A percentile compares a stretch with the other conserved stretches of the same genome.
Evolutionary conservation across 2,888 invertebrate genomes (phyloP).

Genomic region (Platycnemis pennipes): DNA sequence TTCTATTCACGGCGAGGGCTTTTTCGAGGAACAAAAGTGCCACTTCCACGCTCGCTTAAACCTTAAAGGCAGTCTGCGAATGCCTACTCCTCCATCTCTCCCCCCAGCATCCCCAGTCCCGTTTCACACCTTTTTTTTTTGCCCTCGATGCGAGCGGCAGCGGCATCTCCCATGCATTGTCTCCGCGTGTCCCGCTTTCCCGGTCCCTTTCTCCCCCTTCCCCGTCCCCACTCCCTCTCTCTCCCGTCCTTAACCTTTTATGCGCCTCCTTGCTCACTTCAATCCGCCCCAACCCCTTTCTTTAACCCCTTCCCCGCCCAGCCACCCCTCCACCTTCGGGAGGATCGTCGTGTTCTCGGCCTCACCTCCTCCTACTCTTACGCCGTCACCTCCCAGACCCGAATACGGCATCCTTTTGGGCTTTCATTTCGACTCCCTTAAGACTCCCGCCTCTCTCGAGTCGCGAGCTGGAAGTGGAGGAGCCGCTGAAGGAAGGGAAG

Average conservation of each 20-base stretch:
- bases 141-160: neutral
- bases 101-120: neutral
- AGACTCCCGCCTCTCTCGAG: neutral
- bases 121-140: neutral
- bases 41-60: slow-evolving; percentile 26
- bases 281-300: neutral
- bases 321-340: neutral
- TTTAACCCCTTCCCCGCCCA: neutral
- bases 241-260: neutral
- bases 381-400: neutral
- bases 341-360: no score
- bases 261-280: neutral
- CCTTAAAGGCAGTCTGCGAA: slow-evolving; percentile 29
- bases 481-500: neutral
- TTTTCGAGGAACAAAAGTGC: slow-evolving; percentile 34
- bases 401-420: neutral
- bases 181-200: neutral
- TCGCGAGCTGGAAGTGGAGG: neutral
- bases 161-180: neutral
- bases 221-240: neutral
- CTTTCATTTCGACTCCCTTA: neutral
- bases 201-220: neutral
- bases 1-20: neutral
- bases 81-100: neutral
- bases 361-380: no score